Percentiles rank a stretch among this genome's conserved stretches.
Conservation (phyloP, 2,113 vertebrate species). For the Ptyas mucosa region DNA sequence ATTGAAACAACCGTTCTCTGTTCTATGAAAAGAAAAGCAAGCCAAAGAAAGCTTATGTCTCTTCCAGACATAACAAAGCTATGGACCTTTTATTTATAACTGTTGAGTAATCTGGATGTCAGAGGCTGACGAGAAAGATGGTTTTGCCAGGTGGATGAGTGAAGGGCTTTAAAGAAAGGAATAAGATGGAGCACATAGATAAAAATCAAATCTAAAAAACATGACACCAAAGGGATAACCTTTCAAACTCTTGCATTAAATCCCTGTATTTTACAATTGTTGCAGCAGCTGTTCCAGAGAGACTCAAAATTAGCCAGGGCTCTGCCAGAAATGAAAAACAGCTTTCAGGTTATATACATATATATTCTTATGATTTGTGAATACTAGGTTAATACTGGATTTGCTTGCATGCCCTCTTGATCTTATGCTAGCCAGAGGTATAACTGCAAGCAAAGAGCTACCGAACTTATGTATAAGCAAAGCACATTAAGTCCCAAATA, state of each 20-base stretch:
- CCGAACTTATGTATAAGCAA: not conserved
- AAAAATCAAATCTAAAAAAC: constrained; percentile 9
- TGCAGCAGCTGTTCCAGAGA: constrained; percentile 4
- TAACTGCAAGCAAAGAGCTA: not conserved
- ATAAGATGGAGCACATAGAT: constrained; percentile 19
- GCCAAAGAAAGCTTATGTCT: constrained; percentile 48
- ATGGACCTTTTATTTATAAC: constrained; percentile 28
- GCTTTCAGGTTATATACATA: not conserved
- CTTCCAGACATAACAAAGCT: constrained; percentile 40
- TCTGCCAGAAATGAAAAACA: not conserved
- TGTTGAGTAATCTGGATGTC: constrained; percentile 35
- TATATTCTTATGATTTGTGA: not conserved
- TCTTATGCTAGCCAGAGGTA: not conserved
- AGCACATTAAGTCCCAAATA: not conserved
- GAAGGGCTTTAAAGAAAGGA: constrained; percentile 2
- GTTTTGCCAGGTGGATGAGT: constrained; percentile 17
- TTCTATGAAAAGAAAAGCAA: not conserved
- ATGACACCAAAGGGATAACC: accelerated
- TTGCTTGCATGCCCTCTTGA: not conserved
- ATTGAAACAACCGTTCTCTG: constrained; percentile 5
- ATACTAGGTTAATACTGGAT: not conserved
- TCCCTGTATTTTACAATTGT: not conserved
- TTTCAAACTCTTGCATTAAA: not conserved
- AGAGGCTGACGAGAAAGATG: not conserved
- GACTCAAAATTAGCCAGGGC: accelerated